Base-by-base conservation (phyloP, 1,140 invertebrate genomes). In the Calliopsis andreniformis region DNA sequence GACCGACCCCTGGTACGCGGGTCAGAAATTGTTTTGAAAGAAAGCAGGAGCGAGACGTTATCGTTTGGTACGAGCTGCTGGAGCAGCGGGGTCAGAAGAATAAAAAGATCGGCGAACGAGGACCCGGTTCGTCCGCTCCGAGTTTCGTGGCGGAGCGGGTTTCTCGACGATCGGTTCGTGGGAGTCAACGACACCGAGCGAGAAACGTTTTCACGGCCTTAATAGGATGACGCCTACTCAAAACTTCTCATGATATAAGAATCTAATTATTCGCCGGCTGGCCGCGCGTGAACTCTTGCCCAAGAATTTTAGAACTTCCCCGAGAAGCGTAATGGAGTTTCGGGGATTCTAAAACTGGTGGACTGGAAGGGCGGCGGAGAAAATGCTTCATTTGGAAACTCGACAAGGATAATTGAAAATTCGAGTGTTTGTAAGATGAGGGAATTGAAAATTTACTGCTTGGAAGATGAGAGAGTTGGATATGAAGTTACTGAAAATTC, bases 231-330 rank as follows among this genome's bases (percentile, higher is more conserved):
- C 45, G 69, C 47, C 45, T 42, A 62, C 58, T 72, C 47, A 23
- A 72, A 72, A 72, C 58, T 72, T 63, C 32, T 42, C 23, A 18
- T 63, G 59, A 72, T 72, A 72, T 72, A 72, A 72, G 69, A 72
- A 72, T 72, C 69, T 64, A 72, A 72, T 72, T 72, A 72, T 39
- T 45, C 32, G 32, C 69, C 25, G 47, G 25, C 61, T 12, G 45
- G 58, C 10, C 3, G 69, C 43, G 53, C 39, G 35, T 42, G 28
- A 63, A 71, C 63, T 71, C 64, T 45, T 49, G 56, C 23, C 35
- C 8, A 72, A 72, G 45, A 53, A 64, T 62, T 30, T 72, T 16
- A 0, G 16, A 42, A 53, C 47, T 72, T 45, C 8, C 0, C 32
- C 20, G 56, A 18, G n/a, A 39, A 16, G 39, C 56, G 56, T 58